Evolutionary conservation across 2,888 invertebrate species (phyloP), one percentile per base, ranked within the genome.

Genomic region (Automeris io): DNA sequence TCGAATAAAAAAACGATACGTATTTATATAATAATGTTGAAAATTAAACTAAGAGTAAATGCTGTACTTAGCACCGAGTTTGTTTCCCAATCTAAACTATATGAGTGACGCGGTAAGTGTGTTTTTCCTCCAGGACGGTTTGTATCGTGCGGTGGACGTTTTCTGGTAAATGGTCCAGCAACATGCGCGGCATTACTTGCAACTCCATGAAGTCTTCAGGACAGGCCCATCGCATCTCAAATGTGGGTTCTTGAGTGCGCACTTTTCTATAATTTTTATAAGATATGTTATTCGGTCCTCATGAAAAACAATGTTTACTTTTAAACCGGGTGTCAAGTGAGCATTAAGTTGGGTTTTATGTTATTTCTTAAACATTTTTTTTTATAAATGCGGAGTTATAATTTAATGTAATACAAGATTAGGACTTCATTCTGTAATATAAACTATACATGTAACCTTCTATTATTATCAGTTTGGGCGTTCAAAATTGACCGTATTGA

Each of bases 161-260:
- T 64, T 95, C 92, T 0, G 96, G 96, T 33, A 96, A 79, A 70
- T 97, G 96, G 72, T 97, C 96, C 1, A 93, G 85, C 3, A 96
- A 67, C 94, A 96, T 96, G 34, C 93, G 88, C 4, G 95, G 94
- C 90, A 95, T 94, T 36, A 96, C 93, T 53, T 92, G 89, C 37
- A 96, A 82, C 62, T 95, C 93, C 83, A 90, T 90, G 73, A 95
- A 95, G 66, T 93, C 93, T 62, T 94, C 93, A 0, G 93, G 88
- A 39, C 90, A 87, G 2, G 93, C 92, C 95, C 95, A 95, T 26
- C 93, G 87, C 90, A 94, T 93, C 65, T 92, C 92, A 64, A 87
- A 93, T 42, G 89, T 90, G 4, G 90, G 89, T 40, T 91, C 90
- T 37, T 89, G 90, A 41, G 85, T 89, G 58, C 88, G 88, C 54